Percentiles rank a stretch among this genome's conserved stretches.
These are phyloP conservation scores for Hippocampus kuda DNA, from an alignment of 2,797 vertebrate genomes.

Conservation along the genomic window DNA sequence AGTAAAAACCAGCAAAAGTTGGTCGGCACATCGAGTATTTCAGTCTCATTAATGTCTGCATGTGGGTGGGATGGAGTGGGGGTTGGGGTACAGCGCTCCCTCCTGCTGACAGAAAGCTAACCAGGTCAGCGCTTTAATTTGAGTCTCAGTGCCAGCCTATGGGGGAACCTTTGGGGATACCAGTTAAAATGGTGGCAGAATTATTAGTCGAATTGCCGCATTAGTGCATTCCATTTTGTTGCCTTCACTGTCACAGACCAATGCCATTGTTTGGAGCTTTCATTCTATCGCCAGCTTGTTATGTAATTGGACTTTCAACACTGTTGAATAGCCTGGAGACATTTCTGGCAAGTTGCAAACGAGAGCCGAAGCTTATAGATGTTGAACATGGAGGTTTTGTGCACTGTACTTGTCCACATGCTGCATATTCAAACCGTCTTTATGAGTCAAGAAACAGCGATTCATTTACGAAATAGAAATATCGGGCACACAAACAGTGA, in stretches of 20 bases:
- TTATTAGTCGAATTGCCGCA: not conserved
- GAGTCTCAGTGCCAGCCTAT: slow-evolving; percentile 33
- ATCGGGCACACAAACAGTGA: not conserved
- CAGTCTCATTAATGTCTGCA: slow-evolving; percentile 14
- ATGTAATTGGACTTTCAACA: slow-evolving; percentile 8
- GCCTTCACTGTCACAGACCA: slow-evolving; percentile 9
- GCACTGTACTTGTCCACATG: not conserved
- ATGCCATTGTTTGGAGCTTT: not conserved
- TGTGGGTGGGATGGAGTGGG: slow-evolving; percentile 15
- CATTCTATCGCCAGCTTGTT: not conserved
- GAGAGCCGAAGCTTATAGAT: not conserved
- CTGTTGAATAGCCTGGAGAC: not conserved
- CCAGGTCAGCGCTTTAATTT: slow-evolving; percentile 57
- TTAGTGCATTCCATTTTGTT: slow-evolving; percentile 4
- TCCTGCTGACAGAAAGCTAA: slow-evolving; percentile 44
- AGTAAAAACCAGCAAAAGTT: not conserved
- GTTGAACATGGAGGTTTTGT: not conserved
- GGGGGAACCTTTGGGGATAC: slow-evolving; percentile 44
- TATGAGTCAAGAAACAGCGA: no score
- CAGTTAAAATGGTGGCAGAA: slow-evolving; percentile 23
- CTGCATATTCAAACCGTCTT: not conserved
- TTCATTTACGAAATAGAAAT: no score
- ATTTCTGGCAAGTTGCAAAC: not conserved
- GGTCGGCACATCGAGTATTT: not conserved
- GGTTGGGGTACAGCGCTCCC: slow-evolving; percentile 17